Evolutionary conservation across 2,113 vertebrate species (phyloP).

Genomic region (Coptodon bakossiorum): DNA sequence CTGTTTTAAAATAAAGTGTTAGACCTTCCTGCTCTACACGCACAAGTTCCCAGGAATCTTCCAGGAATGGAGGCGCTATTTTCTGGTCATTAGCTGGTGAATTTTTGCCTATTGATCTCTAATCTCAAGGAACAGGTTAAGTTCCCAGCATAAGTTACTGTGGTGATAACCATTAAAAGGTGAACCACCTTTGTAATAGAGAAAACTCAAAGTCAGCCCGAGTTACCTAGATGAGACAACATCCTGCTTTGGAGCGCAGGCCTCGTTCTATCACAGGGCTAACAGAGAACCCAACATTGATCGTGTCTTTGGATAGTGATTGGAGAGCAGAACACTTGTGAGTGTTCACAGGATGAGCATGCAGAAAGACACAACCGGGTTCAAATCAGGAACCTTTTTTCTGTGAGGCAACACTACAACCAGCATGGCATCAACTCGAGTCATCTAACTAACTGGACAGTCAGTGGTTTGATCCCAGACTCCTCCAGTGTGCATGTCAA

Average conservation of each 20-base stretch:
- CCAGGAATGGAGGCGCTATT: not conserved
- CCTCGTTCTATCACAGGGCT: not conserved
- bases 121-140: too few species aligned
- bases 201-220: not conserved
- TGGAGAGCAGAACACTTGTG: too few species aligned
- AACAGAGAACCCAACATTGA: not conserved
- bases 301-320: not conserved
- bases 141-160: too few species aligned
- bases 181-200: too few species aligned
- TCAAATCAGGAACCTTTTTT: not conserved
- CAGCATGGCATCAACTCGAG: too few species aligned
- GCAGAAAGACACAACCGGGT: not conserved
- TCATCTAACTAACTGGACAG: not conserved
- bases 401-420: too few species aligned
- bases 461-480: not conserved
- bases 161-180: too few species aligned
- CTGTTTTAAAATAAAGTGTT: not conserved
- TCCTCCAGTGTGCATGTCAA: not conserved
- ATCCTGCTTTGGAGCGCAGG: too few species aligned
- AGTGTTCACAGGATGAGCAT: not conserved
- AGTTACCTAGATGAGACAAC: not conserved
- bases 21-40: not conserved
- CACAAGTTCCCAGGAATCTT: rapidly evolving
- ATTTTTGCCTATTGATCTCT: too few species aligned
- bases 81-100: not conserved